Evolutionary conservation across 2,113 vertebrate species (phyloP), one percentile per base, ranked within the genome.

Genomic region (Romanogobio albipinnatus): DNA sequence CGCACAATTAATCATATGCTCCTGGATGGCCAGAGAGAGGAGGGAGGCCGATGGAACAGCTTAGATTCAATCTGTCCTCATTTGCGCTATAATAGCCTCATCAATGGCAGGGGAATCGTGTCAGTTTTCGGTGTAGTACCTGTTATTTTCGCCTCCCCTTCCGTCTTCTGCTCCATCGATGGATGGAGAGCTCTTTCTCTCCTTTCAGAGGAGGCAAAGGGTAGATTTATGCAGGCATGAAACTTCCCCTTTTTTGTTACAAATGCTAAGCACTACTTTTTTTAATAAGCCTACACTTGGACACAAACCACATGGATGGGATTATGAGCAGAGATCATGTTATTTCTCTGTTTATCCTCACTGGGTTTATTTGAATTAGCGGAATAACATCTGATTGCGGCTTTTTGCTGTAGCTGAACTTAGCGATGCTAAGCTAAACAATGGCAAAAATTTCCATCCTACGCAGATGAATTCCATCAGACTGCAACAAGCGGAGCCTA

Each of bases 1-100:
- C 53, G 75, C 86, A 85, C 91, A 81, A 93, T 94, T 92, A 92
- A 93, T 92, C 92, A 93, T 90, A 83, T 84, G 87, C 90, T 87
- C 87, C 87, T 82, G 89, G 89, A 90, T 85, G 84, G 90, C 84
- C 79, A 86, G 86, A 88, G 76, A 86, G 82, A 36, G 68, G 61
- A 66, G 90, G 83, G 85, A 84, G 62, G 43, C 45, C 58, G 66
- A 75, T 36, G 36, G 85, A 84, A 81, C 56, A 86, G 58, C 84
- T 91, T 84, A 88, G 84, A 76, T 87, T 76, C 91, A 81, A 92
- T 93, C 90, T 92, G 89, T 92, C 89, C 90, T 87, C 74, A 86
- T 91, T 92, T 91, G 89, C 84, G 85, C 85, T 85, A 79, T 92
- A 91, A 94, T 88, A 81, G 86, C 83, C 86, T 93, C 90, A 90